These are phyloP conservation scores for Erebia palarica DNA, from an alignment of 2,888 invertebrate species.

Conservation along the genomic window DNA sequence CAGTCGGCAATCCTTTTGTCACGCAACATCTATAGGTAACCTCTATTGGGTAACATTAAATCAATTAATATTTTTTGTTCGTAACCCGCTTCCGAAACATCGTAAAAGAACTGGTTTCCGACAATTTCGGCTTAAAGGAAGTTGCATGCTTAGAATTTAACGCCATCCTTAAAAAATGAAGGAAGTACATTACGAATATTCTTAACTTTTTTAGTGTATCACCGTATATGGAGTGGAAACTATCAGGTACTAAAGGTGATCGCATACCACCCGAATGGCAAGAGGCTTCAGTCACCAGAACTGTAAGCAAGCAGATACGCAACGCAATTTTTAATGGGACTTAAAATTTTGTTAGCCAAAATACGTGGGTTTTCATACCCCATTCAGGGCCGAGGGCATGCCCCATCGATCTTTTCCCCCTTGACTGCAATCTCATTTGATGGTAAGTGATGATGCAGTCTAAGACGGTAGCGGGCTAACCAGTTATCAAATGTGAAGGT, in stretches of 20 bases:
- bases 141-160: slow-evolving; percentile 26
- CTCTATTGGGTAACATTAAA: slow-evolving; percentile 52
- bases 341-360: too few relatives aligned
- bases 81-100: slow-evolving; percentile 33
- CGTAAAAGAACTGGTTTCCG: slow-evolving; percentile 30
- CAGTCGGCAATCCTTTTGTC: slow-evolving; percentile 58
- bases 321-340: too few relatives aligned
- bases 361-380: too few relatives aligned
- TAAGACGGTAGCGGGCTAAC: too few relatives aligned
- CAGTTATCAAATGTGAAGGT: too few relatives aligned
- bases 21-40: slow-evolving; percentile 57
- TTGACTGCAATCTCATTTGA: too few relatives aligned
- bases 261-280: too few relatives aligned
- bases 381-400: too few relatives aligned
- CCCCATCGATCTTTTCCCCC: too few relatives aligned
- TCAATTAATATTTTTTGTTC: slow-evolving; percentile 35
- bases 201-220: slow-evolving; percentile 5
- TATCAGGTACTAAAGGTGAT: not conserved
- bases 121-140: slow-evolving; percentile 28
- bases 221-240: not conserved
- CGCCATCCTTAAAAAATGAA: slow-evolving; percentile 19
- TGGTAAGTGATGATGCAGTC: too few relatives aligned
- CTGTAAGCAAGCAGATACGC: too few relatives aligned
- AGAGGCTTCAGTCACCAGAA: too few relatives aligned
- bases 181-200: slow-evolving; percentile 4